These are phyloP conservation scores for Lissocephala sabroskyi DNA, from an alignment of 2,888 invertebrate species.

Conservation along the genomic window DNA sequence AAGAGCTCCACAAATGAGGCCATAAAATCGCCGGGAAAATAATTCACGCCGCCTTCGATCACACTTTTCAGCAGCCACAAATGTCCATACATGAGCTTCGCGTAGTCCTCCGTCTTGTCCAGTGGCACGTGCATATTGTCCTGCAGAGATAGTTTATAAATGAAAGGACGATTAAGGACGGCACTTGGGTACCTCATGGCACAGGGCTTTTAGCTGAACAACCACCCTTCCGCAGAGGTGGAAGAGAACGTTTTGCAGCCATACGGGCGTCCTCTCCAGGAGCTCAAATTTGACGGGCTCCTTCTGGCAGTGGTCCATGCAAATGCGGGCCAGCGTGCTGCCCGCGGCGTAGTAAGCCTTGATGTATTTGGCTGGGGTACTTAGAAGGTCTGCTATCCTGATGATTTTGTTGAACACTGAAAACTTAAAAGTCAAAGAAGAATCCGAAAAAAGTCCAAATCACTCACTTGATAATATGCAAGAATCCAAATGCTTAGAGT, in stretches of 20 bases:
- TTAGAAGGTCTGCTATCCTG: no score
- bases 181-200: constrained; percentile 30
- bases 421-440: no score
- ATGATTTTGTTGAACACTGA: no score
- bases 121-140: constrained; percentile 21
- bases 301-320: no score
- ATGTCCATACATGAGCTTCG: constrained; percentile 42
- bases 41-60: constrained; percentile 25
- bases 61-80: constrained; percentile 41
- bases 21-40: constrained; percentile 52
- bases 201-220: constrained; percentile 24
- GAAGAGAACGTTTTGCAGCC: constrained; percentile 34
- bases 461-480: no score
- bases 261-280: constrained; percentile 21
- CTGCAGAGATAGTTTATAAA: constrained; percentile 12
- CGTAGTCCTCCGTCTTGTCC: constrained; percentile 36
- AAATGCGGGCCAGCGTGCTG: no score
- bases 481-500: no score
- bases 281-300: no score
- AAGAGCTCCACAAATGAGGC: constrained; percentile 22
- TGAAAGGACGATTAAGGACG: not conserved
- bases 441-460: no score
- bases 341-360: no score
- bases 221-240: constrained; percentile 34
- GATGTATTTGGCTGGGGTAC: no score